Evolutionary conservation across 2,113 vertebrate species (phyloP), one percentile per base, ranked within the genome.

Genomic region (Lichenostomus cassidix): DNA sequence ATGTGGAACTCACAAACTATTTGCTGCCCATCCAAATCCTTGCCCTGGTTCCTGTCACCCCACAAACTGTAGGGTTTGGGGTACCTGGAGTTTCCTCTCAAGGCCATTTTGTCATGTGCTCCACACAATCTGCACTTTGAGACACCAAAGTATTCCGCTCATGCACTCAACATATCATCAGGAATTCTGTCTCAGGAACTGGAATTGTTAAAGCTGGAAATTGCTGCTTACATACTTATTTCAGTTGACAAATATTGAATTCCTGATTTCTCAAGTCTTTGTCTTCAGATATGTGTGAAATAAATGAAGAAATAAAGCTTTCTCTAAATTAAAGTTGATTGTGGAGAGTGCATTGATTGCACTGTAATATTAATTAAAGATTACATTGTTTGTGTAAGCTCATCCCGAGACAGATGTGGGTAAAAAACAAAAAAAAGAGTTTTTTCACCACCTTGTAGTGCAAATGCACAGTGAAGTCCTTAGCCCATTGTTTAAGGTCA

Each of bases 321-420:
- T 83, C 29, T 31, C 8, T 53, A 53, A 60, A 49, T 44, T 9
- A 85, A 70, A 20, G 10, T 11, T 69, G 8, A 39, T 81, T 1
- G 0, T 28, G 42, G 71, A 42, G 65, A 9, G 11, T 10, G 11
- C 21, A 37, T 24, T 77, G 28, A 23, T 77, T 5, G 6, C 11
- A 67, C 6, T 39, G 17, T 15, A 75, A 17, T 21, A 69, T 41
- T 73, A 65, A 88, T 60, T 52, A 9, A 21, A 73, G 69, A 41
- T 14, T 5, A 19, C 1, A 1, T 12, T 69, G 15, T 25, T 91
- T 60, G 44, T 17, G 3, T 8, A 18, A 79, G 6, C 10, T 4
- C 35, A 46, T 9, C 12, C 37, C 22, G 46, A 53, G 25, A 25
- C 6, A 65, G 15, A 20, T 0, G 0, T 6, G 3, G 3, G 7